phyloP scores from a whole-genome alignment of 1,140 invertebrate genomes.

The Conopomorpha cramerella region DNA sequence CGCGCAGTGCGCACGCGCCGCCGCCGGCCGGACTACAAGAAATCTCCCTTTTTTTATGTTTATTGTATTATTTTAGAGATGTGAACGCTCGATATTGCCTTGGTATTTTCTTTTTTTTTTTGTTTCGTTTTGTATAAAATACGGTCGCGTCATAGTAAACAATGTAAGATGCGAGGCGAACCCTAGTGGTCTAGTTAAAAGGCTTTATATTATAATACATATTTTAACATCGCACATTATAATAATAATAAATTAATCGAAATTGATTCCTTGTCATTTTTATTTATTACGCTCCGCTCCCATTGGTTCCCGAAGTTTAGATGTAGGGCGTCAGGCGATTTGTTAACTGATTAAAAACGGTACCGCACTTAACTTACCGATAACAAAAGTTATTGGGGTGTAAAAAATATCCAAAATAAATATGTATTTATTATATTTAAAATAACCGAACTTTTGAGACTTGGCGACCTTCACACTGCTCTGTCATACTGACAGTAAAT shows the following conservation, averaged over 20 bases:
- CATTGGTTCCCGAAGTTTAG: background rate
- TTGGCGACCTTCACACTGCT: too few relatives aligned
- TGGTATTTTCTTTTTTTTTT: conserved; percentile 28
- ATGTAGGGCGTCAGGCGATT: too few relatives aligned
- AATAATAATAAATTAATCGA: conserved; percentile 61
- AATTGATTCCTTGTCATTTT: conserved; percentile 26
- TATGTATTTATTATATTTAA: too few relatives aligned
- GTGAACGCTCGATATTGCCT: conserved; percentile 16
- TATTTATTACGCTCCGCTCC: background rate
- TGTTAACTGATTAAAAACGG: too few relatives aligned
- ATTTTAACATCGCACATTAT: conserved; percentile 60
- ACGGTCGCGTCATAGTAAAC: conserved; percentile 24
- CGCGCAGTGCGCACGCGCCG: conserved; percentile 23
- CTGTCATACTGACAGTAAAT: too few relatives aligned
- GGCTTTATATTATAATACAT: conserved; percentile 55
- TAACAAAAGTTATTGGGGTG: background rate
- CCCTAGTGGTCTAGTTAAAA: conserved; percentile 33
- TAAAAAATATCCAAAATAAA: background rate
- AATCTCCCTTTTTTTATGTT: conserved; percentile 26
- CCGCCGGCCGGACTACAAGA: conserved; percentile 29
- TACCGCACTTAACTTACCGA: background rate
- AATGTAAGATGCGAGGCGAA: conserved; percentile 9
- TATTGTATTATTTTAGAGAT: conserved; percentile 21
- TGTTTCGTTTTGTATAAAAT: too few relatives aligned
- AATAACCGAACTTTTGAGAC: too few relatives aligned